Conservation (phyloP, 2,113 vertebrate genomes). For the Garra rufa region DNA sequence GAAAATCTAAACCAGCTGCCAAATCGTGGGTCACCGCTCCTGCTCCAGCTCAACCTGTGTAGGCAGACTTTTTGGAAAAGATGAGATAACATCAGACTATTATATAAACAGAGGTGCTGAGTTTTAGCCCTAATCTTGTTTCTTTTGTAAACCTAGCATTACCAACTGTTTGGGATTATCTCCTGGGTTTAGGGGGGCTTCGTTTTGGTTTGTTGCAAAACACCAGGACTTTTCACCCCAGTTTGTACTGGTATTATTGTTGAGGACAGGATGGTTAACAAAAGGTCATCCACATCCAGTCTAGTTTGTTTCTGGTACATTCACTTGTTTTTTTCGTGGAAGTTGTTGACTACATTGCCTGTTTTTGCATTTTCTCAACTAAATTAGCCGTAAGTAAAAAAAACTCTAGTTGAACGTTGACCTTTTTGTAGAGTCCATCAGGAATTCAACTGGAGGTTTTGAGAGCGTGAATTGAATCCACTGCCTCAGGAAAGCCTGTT, state of each 20-base stretch:
- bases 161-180: slow-evolving; percentile 40
- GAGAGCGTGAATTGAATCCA: background rate
- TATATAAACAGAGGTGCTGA: slow-evolving; percentile 46
- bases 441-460: slow-evolving; percentile 43
- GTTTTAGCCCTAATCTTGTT: slow-evolving; percentile 47
- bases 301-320: background rate
- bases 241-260: background rate
- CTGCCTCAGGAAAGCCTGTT: slow-evolving; percentile 35
- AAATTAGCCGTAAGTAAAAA: background rate
- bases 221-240: background rate
- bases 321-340: background rate
- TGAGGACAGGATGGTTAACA: slow-evolving; percentile 1
- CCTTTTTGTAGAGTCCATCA: slow-evolving; percentile 2
- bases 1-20: slow-evolving; percentile 31
- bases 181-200: background rate
- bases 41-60: background rate
- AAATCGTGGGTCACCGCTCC: background rate
- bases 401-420: background rate
- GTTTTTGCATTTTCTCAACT: background rate
- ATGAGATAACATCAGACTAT: slow-evolving; percentile 28
- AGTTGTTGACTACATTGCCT: background rate
- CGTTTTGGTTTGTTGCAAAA: slow-evolving; percentile 28
- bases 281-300: slow-evolving; percentile 4
- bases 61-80: slow-evolving; percentile 13
- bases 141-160: slow-evolving; percentile 41